A percentile compares a stretch with the other conserved stretches of the same genome.
phyloP scores from a whole-genome alignment of 2,113 vertebrate genomes.

The Oncorhynchus masou region DNA sequence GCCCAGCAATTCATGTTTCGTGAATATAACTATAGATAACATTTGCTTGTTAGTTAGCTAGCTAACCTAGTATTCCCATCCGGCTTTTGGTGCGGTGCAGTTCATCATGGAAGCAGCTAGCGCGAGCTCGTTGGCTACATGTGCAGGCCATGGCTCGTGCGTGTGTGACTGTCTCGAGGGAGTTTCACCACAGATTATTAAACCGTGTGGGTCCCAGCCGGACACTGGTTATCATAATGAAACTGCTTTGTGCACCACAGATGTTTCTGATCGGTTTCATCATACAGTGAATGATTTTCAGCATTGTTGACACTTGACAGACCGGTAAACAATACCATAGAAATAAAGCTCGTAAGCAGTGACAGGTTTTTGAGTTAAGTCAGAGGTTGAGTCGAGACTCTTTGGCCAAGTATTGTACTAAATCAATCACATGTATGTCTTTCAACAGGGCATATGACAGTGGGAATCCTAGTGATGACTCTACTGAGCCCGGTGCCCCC shows the following conservation, averaged over 20 bases:
- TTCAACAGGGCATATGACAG: conserved; percentile 56
- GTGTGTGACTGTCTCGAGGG: not conserved
- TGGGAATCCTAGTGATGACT: conserved; percentile 74
- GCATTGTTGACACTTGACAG: too few relatives aligned
- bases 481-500: conserved; percentile 72
- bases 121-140: too few relatives aligned
- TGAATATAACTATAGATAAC: not conserved
- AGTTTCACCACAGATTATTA: not conserved
- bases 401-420: too few relatives aligned
- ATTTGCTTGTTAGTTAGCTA: not conserved
- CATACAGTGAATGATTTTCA: too few relatives aligned
- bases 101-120: not conserved
- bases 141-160: not conserved
- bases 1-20: not conserved
- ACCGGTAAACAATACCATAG: too few relatives aligned
- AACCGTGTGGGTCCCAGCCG: not conserved
- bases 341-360: too few relatives aligned
- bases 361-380: too few relatives aligned
- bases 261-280: too few relatives aligned
- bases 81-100: not conserved
- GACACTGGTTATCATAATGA: too few relatives aligned
- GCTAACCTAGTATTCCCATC: not conserved
- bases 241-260: too few relatives aligned
- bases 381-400: too few relatives aligned
- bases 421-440: conserved; percentile 6